Evolutionary conservation across 2,888 invertebrate genomes (phyloP), one percentile per base, ranked within the genome.

Genomic region (Criorhina ranunculi): DNA sequence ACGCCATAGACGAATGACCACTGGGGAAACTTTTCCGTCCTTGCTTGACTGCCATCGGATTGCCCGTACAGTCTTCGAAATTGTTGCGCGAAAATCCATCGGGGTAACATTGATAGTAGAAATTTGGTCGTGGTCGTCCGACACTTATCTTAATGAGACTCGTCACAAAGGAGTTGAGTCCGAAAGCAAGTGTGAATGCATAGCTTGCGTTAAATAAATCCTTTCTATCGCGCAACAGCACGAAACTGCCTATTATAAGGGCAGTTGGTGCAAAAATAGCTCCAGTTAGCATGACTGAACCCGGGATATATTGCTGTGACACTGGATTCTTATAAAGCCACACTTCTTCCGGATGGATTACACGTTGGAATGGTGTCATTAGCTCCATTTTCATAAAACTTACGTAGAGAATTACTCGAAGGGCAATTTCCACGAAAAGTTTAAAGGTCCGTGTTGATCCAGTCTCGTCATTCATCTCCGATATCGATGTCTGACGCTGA

Each of bases 11-110:
- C 51, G 97, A 95, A 90, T 98, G 98, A 1, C 97, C 97, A 89
- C 97, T 97, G 0, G 97, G 98, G 89, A 98, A 98, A 79, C 97
- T 97, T 91, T 97, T 97, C 80, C 95, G 93, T 0, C 97, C 97
- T 78, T 98, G 96, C 90, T 94, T 94, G 5, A 97, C 93, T 0
- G 92, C 93, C 6, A 91, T 89, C 0, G 92, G 90, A 82, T 94
- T 93, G 0, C 97, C 97, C 0, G 95, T 96, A 87, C 98, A 98
- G 35, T 89, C 91, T 31, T 90, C 89, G 12, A 90, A 87, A 5
- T 88, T 83, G 0, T 87, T 79, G 15, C 78, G 93, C 76, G 93
- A 92, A 53, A 92, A 89, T 0, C 96, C 96, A 89, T 96, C 95
- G 0, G 97, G 97, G 91, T 96, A 97, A 89, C 98, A 98, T 15